phyloP scores from a whole-genome alignment of 2,113 vertebrate genomes.

The Micromys minutus region DNA sequence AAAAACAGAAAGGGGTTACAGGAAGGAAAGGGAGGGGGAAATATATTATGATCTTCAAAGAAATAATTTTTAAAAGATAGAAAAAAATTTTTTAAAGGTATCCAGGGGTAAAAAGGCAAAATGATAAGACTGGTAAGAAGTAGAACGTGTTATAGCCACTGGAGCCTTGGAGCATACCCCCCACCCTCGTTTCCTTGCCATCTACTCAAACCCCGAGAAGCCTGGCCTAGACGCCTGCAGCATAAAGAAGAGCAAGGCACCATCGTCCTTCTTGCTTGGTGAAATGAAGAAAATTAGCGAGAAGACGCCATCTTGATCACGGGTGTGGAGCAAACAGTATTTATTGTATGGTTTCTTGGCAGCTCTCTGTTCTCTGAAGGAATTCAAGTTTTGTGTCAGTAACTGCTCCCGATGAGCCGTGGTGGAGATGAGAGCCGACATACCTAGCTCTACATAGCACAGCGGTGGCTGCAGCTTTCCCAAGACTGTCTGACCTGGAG shows the following conservation, averaged over 20 bases:
- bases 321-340: accelerated
- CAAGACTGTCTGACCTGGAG: not conserved
- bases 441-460: accelerated
- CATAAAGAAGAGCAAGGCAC: accelerated
- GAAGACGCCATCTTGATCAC: accelerated
- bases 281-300: not conserved
- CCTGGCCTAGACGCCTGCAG: too few relatives aligned
- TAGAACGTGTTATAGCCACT: not conserved
- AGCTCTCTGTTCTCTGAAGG: not conserved
- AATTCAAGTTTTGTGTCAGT: accelerated
- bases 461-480: accelerated
- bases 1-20: not conserved
- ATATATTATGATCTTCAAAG: not conserved
- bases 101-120: not conserved
- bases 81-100: not conserved
- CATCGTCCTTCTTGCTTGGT: accelerated
- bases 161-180: not conserved
- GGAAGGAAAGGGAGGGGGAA: not conserved
- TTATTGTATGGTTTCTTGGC: not conserved
- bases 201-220: not conserved
- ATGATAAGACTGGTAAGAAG: not conserved
- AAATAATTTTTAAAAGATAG: not conserved
- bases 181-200: not conserved
- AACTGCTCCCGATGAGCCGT: not conserved
- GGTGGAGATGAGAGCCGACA: not conserved